Evolutionary conservation across 53 echinoderm and acorn worm species (phyloP), one percentile per base, ranked within the genome.

Genomic region (Astropecten irregularis): DNA sequence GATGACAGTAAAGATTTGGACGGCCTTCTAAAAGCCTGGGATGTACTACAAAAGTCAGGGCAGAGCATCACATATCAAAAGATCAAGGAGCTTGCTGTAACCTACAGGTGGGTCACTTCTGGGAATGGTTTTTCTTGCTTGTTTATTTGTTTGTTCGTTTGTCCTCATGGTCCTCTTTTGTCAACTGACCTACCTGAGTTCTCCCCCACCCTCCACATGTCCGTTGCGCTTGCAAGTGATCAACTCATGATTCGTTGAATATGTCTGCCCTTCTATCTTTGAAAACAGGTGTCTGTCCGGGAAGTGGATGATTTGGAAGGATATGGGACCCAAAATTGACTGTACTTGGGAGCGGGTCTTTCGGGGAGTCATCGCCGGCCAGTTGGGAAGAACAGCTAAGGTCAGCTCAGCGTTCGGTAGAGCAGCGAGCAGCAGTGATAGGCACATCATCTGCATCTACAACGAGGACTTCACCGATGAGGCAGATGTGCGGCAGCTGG

Each of bases 381-480:
- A 73, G 15, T 52, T 63, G 27, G 89, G 89, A 8, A 29, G 14
- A 11, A 13, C 74, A 0, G 74, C 89, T 32, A 89, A 89, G 64
- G 84, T 89, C 53, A 84, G 83, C 50, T 28, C 79, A 16, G 32
- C 11, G 11, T 21, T 9, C 65, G 2, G 15, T 33, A 34, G 19
- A 3, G 28, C 66, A 3, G 23, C 9, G 14, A 37, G 21, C 19
- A 2, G 27, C n/a, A 25, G 42, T 0, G 3, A 51, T 0, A 22
- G 27, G 4, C 89, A 89, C 25, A 63, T 89, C 54, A 67, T 84
- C 40, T 89, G 89, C 73, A 76, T 89, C 7, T 84, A 89, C 57
- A 84, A 55, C 66, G 4, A 31, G 10, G 67, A 89, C 68, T 89
- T 83, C 68, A 89, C 84, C 2, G 57, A 84, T 67, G 25, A 66